Evolutionary conservation across 2,888 invertebrate species (phyloP), one percentile per base, ranked within the genome.

Genomic region (Chrysomela aeneicollis): DNA sequence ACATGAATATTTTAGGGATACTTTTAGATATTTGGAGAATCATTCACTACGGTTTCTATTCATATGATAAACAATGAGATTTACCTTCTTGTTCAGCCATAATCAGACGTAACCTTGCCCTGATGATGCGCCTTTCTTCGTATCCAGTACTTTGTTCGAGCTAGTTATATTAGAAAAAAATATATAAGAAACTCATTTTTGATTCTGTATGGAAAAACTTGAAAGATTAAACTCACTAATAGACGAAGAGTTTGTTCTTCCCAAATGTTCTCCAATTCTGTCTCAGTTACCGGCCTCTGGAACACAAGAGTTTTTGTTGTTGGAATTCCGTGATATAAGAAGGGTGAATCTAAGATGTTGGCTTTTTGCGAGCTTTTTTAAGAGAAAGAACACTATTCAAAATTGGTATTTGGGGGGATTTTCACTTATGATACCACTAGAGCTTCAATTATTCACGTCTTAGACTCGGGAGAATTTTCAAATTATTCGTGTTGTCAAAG

Each of bases 41-140:
- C n/a, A n/a, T n/a, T n/a, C n/a, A n/a, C n/a, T n/a, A n/a, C n/a
- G n/a, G n/a, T n/a, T n/a, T n/a, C n/a, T n/a, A n/a, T n/a, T n/a
- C n/a, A n/a, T n/a, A n/a, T n/a, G n/a, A n/a, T n/a, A n/a, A n/a
- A n/a, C n/a, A n/a, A n/a, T n/a, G n/a, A 46, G 22, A 4, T 55
- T 80, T 86, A 94, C 94, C 93, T 90, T 92, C 92, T 83, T 92
- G 90, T 85, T 92, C 92, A 77, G 93, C 93, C 90, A 94, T 91
- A 80, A 95, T 88, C 82, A 90, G 88, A 77, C 92, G 89, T 78
- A 95, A 87, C 83, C 93, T 88, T 77, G 90, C 89, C 82, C 94
- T 87, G 80, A 95, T 89, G 76, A 88, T 88, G 78, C 93, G 90
- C 78, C 94, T 88, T 83, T 92, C 92, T 83, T 94, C 94, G 92